Evolutionary conservation across 2,797 vertebrate genomes (phyloP), one percentile per base, ranked within the genome.

Genomic region (Periparus ater): DNA sequence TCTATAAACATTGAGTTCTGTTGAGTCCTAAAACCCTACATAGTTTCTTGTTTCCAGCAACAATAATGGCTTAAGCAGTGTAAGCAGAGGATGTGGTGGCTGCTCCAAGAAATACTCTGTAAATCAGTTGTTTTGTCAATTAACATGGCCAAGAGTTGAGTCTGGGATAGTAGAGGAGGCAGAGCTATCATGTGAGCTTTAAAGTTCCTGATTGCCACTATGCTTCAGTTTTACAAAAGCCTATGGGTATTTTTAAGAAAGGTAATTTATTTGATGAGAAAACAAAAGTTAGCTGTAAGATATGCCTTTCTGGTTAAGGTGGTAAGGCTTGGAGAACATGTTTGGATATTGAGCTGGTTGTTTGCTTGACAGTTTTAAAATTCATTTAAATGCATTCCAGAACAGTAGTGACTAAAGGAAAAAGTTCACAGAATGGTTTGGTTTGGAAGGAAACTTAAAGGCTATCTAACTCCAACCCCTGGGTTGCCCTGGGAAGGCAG

Each of bases 361-460:
- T 15, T 91, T 78, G 36, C 34, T 34, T 53, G 40, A 44, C 14
- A 40, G n/a, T n/a, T 92, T 88, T 68, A 89, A 70, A 84, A 42
- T 76, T 93, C 12, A 80, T 91, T 91, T 78, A 82, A 91, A 94
- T 85, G 44, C 32, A 84, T 47, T 36, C 32, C 79, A 70, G 54
- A 83, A 55, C 13, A 72, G 23, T 10, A 63, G 29, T 32, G 62
- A 85, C 65, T 80, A 66, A 89, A 73, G 50, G 44, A 91, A 89
- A 75, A 85, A 84, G 36, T 2, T 53, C 13, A 66, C 22, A 47
- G 60, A 40, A 60, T n/a, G 16, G 22, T 65, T 63, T 66, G 34
- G 7, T 10, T 72, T 32, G 45, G 40, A 78, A 42, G 7, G 40
- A 58, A 48, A 7, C 13, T 60, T 60, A 42, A 72, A 66, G 11